These are phyloP conservation scores for Tenthredo scrophulariae DNA, from an alignment of 2,888 invertebrate genomes.

Conservation along the genomic window DNA sequence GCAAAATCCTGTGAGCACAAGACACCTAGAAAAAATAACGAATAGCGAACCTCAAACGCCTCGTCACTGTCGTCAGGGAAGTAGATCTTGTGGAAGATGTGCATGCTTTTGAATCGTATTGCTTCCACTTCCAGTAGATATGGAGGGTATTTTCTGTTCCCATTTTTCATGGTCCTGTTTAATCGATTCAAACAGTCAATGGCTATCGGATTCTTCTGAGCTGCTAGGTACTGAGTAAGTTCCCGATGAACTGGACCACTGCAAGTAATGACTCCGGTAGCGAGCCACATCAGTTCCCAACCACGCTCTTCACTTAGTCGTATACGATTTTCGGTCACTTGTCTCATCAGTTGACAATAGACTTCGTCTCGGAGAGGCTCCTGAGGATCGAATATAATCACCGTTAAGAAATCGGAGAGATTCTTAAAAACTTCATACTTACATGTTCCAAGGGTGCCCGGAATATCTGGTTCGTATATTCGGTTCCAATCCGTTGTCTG, in stretches of 20 bases:
- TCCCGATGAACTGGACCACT: slow-evolving; percentile 88
- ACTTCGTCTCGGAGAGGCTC: slow-evolving; percentile 92
- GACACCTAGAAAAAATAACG: no score
- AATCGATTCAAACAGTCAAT: slow-evolving; percentile 90
- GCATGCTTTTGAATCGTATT: slow-evolving; percentile 95
- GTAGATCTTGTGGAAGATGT: slow-evolving; percentile 97
- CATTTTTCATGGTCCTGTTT: slow-evolving; percentile 88
- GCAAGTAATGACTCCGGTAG: slow-evolving; percentile 92
- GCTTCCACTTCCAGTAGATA: slow-evolving; percentile 97
- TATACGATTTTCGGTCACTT: slow-evolving; percentile 93
- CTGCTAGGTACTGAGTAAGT: slow-evolving; percentile 87
- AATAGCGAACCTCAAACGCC: slow-evolving; percentile 89
- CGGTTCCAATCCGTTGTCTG: slow-evolving; percentile 87
- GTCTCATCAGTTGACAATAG: slow-evolving; percentile 97
- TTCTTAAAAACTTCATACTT: slow-evolving; percentile 61
- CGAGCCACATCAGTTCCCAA: slow-evolving; percentile 97
- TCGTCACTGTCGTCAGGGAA: slow-evolving; percentile 97
- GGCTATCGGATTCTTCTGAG: slow-evolving; percentile 87
- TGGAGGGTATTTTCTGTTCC: slow-evolving; percentile 90
- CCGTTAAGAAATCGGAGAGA: not conserved
- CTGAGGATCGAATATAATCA: slow-evolving; percentile 72
- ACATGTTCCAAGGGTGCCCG: slow-evolving; percentile 86
- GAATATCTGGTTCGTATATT: slow-evolving; percentile 94
- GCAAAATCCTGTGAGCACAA: not conserved
- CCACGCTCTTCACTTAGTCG: slow-evolving; percentile 93